Percentiles rank a stretch among this genome's conserved stretches.
Conservation (phyloP, 64 coral and sea anemone genomes). For the Orbicella faveolata region DNA sequence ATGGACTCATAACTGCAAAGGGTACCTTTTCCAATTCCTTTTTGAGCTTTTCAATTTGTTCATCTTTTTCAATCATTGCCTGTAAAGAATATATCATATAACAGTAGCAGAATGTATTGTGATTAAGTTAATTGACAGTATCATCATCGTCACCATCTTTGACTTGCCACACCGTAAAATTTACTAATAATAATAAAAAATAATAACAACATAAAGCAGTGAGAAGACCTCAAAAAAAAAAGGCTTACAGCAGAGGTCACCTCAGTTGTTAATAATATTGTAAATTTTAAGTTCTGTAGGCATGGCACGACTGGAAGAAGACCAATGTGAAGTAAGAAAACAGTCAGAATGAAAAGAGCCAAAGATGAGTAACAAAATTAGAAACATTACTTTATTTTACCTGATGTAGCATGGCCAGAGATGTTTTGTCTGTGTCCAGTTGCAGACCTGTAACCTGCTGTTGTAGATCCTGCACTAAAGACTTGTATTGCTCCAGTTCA, state of each 20-base stretch:
- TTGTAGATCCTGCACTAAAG: slow-evolving; percentile 45
- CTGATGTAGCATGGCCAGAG: slow-evolving; percentile 86
- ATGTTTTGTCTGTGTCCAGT: slow-evolving; percentile 78
- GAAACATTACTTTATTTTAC: background rate
- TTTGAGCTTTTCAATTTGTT: slow-evolving; percentile 78
- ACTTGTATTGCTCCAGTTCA: slow-evolving; percentile 74
- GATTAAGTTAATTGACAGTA: background rate
- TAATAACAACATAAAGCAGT: too few species aligned
- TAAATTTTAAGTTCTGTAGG: too few species aligned
- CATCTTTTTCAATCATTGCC: slow-evolving; percentile 80
- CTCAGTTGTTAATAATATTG: too few species aligned
- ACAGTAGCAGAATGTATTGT: background rate
- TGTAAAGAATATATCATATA: background rate
- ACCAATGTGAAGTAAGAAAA: too few species aligned
- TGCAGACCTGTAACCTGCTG: slow-evolving; percentile 68
- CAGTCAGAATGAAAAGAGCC: too few species aligned
- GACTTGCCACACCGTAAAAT: too few species aligned
- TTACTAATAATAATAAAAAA: too few species aligned
- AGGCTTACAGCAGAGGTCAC: background rate
- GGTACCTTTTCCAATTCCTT: slow-evolving; percentile 84
- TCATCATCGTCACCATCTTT: too few species aligned
- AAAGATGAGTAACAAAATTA: background rate
- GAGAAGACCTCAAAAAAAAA: background rate
- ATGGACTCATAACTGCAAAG: background rate
- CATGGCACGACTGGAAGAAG: too few species aligned